Conservation (phyloP, 2,113 vertebrate genomes). For the Lipophrys pholis region DNA sequence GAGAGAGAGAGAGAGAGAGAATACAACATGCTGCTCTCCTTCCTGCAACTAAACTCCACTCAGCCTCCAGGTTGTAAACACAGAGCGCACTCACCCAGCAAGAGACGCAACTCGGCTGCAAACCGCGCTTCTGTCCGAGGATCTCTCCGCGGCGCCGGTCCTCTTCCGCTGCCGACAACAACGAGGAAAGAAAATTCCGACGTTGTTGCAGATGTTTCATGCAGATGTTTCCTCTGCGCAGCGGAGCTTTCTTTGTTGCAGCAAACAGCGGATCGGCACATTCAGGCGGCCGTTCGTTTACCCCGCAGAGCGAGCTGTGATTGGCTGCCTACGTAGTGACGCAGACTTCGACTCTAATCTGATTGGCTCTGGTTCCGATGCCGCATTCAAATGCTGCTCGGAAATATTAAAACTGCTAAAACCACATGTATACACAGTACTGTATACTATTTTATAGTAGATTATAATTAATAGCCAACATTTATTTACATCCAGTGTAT, state of each 20-base stretch:
- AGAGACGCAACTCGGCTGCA: constrained; percentile 24
- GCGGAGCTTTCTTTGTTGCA: constrained; percentile 73
- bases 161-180: constrained; percentile 1
- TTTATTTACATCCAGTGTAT: no score
- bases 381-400: background rate
- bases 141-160: background rate
- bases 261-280: constrained; percentile 40
- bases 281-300: constrained; percentile 50
- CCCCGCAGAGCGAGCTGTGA: constrained; percentile 50
- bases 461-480: no score
- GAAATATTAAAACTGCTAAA: background rate
- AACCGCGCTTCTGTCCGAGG: background rate
- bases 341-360: constrained; percentile 8
- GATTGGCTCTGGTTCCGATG: constrained; percentile 49
- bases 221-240: background rate
- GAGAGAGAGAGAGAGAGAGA: background rate
- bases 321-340: constrained; percentile 56
- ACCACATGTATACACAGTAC: no score
- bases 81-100: constrained; percentile 64
- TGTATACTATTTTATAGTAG: no score
- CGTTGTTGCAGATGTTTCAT: constrained; percentile 6
- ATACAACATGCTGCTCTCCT: background rate
- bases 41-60: background rate
- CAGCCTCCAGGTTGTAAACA: constrained; percentile 48
- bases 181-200: constrained; percentile 16